Evolutionary conservation across 2,888 invertebrate genomes (phyloP).

Genomic region (Hetaerina titia): DNA sequence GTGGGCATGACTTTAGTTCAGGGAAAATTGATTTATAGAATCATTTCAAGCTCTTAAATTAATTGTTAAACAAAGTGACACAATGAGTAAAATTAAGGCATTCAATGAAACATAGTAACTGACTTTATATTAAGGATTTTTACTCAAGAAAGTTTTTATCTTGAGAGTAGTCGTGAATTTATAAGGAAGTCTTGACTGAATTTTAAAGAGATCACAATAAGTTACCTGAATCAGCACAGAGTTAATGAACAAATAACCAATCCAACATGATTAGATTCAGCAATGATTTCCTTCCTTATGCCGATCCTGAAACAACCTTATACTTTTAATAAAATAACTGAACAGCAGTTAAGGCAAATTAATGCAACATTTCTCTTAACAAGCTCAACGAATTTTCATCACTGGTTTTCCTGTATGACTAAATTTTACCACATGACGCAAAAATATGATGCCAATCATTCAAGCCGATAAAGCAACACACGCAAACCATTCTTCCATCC

Average conservation of each 20-base stretch:
- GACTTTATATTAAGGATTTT: neutral
- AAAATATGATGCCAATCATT: neutral
- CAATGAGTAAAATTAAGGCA: slow-evolving; percentile 21
- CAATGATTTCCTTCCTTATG: slow-evolving; percentile 39
- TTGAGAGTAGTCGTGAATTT: neutral
- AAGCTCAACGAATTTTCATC: neutral
- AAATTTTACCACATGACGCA: neutral
- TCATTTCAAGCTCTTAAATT: neutral
- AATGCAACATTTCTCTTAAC: slow-evolving; percentile 10
- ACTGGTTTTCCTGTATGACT: neutral
- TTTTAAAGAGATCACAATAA: neutral
- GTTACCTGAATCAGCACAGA: neutral
- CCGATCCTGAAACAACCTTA: slow-evolving; percentile 1
- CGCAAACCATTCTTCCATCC: slow-evolving; percentile 51
- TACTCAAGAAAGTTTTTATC: neutral
- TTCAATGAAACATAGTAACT: slow-evolving; percentile 65
- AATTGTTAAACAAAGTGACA: neutral
- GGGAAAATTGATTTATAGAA: neutral
- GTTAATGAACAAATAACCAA: neutral
- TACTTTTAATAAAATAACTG: neutral
- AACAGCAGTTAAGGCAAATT: neutral
- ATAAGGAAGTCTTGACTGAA: neutral
- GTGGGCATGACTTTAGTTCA: neutral
- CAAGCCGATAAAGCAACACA: neutral
- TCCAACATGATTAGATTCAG: neutral